Evolutionary conservation across 92 coral and sea anemone genomes (phyloP).

Genomic region (Epizoanthus fatuus): DNA sequence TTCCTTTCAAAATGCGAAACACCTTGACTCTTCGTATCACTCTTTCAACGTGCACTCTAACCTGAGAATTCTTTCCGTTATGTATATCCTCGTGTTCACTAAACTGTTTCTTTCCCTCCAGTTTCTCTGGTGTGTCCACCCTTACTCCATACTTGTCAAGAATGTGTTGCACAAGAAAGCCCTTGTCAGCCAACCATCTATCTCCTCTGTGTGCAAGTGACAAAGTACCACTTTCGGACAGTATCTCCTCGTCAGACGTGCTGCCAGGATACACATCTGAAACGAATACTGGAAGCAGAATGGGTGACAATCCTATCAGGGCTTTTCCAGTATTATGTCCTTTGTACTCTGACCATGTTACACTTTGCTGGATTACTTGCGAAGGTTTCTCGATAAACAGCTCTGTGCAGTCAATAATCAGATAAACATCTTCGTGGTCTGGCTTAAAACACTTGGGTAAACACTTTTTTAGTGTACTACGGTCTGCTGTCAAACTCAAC

Average conservation of each 20-base stretch:
- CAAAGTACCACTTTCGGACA: constrained; percentile 48
- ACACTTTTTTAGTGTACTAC: constrained; percentile 9
- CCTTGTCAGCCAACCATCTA: constrained; percentile 67
- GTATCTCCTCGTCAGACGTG: constrained; percentile 64
- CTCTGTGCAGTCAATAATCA: constrained; percentile 49
- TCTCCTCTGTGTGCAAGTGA: constrained; percentile 40
- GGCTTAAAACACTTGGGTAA: constrained; percentile 45
- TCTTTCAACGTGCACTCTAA: constrained; percentile 62
- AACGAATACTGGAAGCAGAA: constrained; percentile 43
- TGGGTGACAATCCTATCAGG: constrained; percentile 40
- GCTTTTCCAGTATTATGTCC: constrained; percentile 56
- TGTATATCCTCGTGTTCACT: constrained; percentile 51
- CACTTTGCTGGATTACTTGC: constrained; percentile 46
- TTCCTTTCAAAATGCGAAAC: constrained; percentile 52
- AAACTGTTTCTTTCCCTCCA: constrained; percentile 49
- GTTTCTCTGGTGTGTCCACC: constrained; percentile 66
- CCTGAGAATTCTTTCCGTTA: constrained; percentile 42
- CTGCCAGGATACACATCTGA: constrained; percentile 58
- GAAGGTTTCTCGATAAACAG: constrained; percentile 45
- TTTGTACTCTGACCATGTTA: constrained; percentile 60
- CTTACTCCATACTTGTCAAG: constrained; percentile 66
- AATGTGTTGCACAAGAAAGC: constrained; percentile 71
- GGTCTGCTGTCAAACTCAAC: constrained; percentile 50
- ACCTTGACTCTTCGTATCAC: constrained; percentile 43
- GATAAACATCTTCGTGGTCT: constrained; percentile 42